Evolutionary conservation across 2,797 vertebrate genomes (phyloP).

Genomic region (Argentina silus): DNA sequence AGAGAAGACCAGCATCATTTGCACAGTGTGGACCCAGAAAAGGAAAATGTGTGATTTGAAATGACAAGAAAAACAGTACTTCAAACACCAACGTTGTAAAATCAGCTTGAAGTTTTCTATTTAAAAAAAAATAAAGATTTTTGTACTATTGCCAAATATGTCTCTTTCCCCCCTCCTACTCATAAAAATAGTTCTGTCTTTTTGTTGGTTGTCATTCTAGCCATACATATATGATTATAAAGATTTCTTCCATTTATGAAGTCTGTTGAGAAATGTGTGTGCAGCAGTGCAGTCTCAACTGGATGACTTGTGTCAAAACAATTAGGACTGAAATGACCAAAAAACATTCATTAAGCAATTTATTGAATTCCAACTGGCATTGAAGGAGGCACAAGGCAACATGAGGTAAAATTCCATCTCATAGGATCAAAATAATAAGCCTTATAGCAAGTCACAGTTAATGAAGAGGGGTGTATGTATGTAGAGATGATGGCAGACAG

Average conservation of each 20-base stretch:
- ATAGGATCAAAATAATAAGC: not conserved
- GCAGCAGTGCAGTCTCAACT: not conserved
- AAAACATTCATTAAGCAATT: slow-evolving; percentile 17
- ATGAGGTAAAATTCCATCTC: slow-evolving; percentile 40
- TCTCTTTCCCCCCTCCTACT: too few relatives aligned
- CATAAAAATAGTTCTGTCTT: too few relatives aligned
- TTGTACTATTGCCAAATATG: slow-evolving; percentile 42
- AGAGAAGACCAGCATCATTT: slow-evolving; percentile 88
- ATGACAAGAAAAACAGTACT: slow-evolving; percentile 79
- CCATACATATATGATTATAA: too few relatives aligned
- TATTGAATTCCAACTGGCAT: slow-evolving; percentile 25
- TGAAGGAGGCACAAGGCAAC: slow-evolving; percentile 37
- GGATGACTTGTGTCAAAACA: not conserved
- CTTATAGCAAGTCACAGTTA: not conserved
- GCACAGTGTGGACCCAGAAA: slow-evolving; percentile 82
- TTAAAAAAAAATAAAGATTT: slow-evolving; percentile 85
- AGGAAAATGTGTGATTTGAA: slow-evolving; percentile 15
- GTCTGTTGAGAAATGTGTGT: too few relatives aligned
- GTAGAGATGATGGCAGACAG: slow-evolving; percentile 14
- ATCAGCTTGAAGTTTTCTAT: slow-evolving; percentile 84
- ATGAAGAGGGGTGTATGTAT: not conserved
- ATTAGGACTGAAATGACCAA: slow-evolving; percentile 13
- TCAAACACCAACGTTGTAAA: slow-evolving; percentile 76
- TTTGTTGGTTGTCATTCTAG: too few relatives aligned
- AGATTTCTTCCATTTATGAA: too few relatives aligned